Evolutionary conservation across 2,888 invertebrate genomes (phyloP), one percentile per base, ranked within the genome.

Genomic region (Phaonia tiefii): DNA sequence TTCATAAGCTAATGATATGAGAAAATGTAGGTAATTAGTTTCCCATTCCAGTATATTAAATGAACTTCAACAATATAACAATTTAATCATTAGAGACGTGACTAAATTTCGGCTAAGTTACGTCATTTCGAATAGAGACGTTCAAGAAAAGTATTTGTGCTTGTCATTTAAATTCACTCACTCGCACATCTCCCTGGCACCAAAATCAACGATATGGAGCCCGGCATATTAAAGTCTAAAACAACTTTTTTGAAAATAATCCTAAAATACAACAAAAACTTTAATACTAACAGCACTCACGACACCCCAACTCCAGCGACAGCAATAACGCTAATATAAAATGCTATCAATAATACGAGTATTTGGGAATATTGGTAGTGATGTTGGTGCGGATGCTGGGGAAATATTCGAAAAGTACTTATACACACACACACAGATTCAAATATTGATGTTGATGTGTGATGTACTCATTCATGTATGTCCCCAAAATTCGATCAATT

Each of bases 271-370:
- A 82, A 78, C 72, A 79, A 83, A 51, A 70, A 58, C n/a, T n/a
- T n/a, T n/a, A n/a, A n/a, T n/a, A n/a, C n/a, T n/a, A n/a, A n/a
- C 26, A 67, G 78, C 74, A 83, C 22, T 83, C 80, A 83, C 84
- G 80, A 84, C 84, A 58, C 83, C 46, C 71, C 46, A 75, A 70
- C 73, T 60, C 83, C 80, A 83, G 79, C 82, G 83, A 79, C 74
- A 79, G 74, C 51, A 79, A 85, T 85, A 86, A 84, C 83, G 81
- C 83, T 86, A 86, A 86, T 63, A 39, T 63, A 39, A 42, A 51
- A 58, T 37, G 49, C 86, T 85, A 86, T 85, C 83, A 83, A 83
- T 84, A 83, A 46, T 46, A 46, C 54, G 65, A 65, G 44, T 37
- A 51, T 17, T 7, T n/a, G 20, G n/a, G 13, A 8, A 10, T 11